These are phyloP conservation scores for Montipora cactus DNA, from an alignment of 64 coral and sea anemone genomes.

Conservation along the genomic window DNA sequence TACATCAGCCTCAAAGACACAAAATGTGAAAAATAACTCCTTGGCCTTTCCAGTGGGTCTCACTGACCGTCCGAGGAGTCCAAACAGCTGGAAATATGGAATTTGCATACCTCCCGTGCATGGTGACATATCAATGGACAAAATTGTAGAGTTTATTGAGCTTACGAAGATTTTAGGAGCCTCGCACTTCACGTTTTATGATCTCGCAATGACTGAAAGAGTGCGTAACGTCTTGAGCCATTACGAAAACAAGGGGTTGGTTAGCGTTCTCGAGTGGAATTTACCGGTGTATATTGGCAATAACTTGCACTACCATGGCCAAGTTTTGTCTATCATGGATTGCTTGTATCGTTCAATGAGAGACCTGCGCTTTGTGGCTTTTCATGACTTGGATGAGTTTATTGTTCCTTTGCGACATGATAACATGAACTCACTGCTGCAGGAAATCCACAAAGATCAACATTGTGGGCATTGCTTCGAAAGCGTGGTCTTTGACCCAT, in stretches of 20 bases:
- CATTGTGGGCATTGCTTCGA: slow-evolving; percentile 73
- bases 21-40: neutral
- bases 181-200: slow-evolving; percentile 63
- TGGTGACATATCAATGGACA: neutral
- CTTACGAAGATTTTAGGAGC: slow-evolving; percentile 55
- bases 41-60: neutral
- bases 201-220: neutral
- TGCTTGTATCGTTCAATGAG: slow-evolving; percentile 50
- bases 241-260: slow-evolving; percentile 50
- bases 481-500: slow-evolving; percentile 48
- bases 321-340: slow-evolving; percentile 50
- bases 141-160: slow-evolving; percentile 66
- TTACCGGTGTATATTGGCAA: slow-evolving; percentile 34
- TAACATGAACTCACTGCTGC: slow-evolving; percentile 21
- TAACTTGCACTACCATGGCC: slow-evolving; percentile 58
- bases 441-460: slow-evolving; percentile 17
- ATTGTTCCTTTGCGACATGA: slow-evolving; percentile 54
- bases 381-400: slow-evolving; percentile 75
- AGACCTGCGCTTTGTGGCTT: slow-evolving; percentile 35
- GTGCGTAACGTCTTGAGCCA: slow-evolving; percentile 33
- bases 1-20: neutral
- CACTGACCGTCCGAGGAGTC: neutral
- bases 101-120: slow-evolving; percentile 60
- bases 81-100: slow-evolving; percentile 4
- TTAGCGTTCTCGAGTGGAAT: slow-evolving; percentile 49